Conservation (phyloP, 92 coral and sea anemone genomes). For the Porites lobata region DNA sequence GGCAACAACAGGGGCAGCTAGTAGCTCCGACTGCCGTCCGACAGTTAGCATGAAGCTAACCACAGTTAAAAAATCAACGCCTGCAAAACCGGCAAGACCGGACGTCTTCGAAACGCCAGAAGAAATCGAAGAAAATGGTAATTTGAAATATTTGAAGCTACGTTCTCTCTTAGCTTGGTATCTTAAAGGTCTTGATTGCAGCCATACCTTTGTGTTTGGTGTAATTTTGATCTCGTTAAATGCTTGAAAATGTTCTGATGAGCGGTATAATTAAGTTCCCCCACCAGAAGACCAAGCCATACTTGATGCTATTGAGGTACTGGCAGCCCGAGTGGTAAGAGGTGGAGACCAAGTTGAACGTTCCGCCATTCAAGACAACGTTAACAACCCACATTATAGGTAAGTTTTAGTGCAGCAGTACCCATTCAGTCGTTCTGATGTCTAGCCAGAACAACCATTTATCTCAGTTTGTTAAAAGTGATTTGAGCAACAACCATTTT, state of each 20-base stretch:
- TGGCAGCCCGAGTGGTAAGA: slow-evolving; percentile 52
- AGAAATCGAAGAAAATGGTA: slow-evolving; percentile 82
- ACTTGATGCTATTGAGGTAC: slow-evolving; percentile 50
- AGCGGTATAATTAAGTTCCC: slow-evolving; percentile 99
- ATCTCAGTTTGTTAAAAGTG: no score
- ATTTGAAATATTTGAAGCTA: slow-evolving; percentile 54
- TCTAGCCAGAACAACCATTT: no score
- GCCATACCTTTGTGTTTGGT: slow-evolving; percentile 24
- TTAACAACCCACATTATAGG: slow-evolving; percentile 26
- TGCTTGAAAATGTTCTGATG: slow-evolving; percentile 81
- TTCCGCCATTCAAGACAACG: slow-evolving; percentile 53
- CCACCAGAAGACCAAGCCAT: slow-evolving; percentile 92
- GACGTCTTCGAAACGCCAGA: slow-evolving; percentile 93
- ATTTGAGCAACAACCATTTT: no score
- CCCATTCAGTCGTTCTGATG: no score
- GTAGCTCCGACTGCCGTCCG: slow-evolving; percentile 53
- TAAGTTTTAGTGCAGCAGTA: not conserved
- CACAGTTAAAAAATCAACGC: slow-evolving; percentile 77
- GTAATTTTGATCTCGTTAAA: slow-evolving; percentile 35
- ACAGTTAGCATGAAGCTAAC: slow-evolving; percentile 90
- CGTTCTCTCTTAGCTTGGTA: not conserved
- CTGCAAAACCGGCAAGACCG: slow-evolving; percentile 75
- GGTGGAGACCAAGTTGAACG: slow-evolving; percentile 65
- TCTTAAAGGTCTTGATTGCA: slow-evolving; percentile 10
- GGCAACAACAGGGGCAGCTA: not conserved